Evolutionary conservation across 1,140 invertebrate genomes (phyloP).

Genomic region (Drosophila kanapiae): DNA sequence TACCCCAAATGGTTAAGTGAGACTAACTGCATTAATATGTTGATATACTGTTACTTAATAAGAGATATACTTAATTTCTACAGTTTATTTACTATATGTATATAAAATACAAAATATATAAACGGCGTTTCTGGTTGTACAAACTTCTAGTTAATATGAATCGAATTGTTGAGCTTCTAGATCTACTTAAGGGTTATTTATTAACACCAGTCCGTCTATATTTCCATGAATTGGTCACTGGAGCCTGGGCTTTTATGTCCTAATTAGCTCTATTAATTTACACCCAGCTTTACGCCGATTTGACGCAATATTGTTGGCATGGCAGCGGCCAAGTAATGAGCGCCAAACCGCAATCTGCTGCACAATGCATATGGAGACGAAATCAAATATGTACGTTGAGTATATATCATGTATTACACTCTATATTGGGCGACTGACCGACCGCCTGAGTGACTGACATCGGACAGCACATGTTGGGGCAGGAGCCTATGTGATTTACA

Average conservation of each 20-base stretch:
- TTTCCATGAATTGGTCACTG: not conserved
- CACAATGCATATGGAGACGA: conserved; percentile 26
- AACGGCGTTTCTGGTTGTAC: not conserved
- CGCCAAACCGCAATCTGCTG: conserved; percentile 37
- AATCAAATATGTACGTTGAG: conserved; percentile 30
- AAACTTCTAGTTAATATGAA: not conserved
- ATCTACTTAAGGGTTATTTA: not conserved
- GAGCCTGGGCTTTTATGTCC: not conserved
- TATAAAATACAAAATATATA: not conserved
- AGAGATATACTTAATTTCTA: no score
- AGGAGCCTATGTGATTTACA: conserved; percentile 73
- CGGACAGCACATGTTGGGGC: conserved; percentile 56
- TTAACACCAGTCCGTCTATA: not conserved
- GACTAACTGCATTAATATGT: not conserved
- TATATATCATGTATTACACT: conserved; percentile 26
- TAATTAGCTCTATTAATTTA: conserved; percentile 72
- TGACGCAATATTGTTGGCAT: conserved; percentile 23
- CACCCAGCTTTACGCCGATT: conserved; percentile 38
- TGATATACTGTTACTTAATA: no score
- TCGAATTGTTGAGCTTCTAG: not conserved
- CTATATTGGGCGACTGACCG: conserved; percentile 18
- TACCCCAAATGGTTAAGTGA: conserved; percentile 7
- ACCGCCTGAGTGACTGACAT: conserved; percentile 27
- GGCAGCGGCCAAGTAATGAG: conserved; percentile 13
- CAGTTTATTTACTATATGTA: no score